Conservation (phyloP, 2,888 invertebrate species). For the Rhingia rostrata region DNA sequence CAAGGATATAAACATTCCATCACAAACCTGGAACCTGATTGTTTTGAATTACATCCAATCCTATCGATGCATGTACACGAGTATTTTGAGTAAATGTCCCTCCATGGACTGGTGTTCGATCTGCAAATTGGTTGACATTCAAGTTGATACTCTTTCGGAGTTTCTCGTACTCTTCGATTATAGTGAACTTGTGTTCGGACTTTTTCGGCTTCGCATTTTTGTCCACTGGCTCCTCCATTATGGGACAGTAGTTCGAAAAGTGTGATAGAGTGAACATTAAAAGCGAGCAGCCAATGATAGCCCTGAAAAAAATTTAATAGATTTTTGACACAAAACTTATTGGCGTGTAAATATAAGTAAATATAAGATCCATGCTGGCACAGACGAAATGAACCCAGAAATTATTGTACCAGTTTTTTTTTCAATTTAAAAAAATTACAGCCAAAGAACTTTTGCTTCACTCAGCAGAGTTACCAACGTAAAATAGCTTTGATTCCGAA, state of each 20-base stretch:
- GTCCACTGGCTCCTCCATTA: slow-evolving; percentile 51
- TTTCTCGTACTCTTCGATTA: slow-evolving; percentile 59
- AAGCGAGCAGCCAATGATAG: slow-evolving; percentile 39
- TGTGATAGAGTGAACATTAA: slow-evolving; percentile 48
- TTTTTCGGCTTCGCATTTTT: slow-evolving; percentile 9
- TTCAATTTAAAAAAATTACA: too few relatives aligned
- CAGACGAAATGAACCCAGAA: too few relatives aligned
- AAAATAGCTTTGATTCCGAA: too few relatives aligned
- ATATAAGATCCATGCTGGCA: too few relatives aligned
- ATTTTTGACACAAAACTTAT: background rate
- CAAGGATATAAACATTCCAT: slow-evolving; percentile 7
- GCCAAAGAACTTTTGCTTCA: too few relatives aligned
- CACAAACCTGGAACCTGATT: slow-evolving; percentile 8
- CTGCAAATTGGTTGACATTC: slow-evolving; percentile 44
- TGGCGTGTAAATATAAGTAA: background rate
- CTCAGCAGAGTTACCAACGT: too few relatives aligned
- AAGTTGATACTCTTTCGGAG: slow-evolving; percentile 47
- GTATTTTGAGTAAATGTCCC: slow-evolving; percentile 40
- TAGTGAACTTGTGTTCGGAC: slow-evolving; percentile 14
- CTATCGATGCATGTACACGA: background rate
- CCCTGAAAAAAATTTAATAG: slow-evolving; percentile 18
- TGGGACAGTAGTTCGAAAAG: slow-evolving; percentile 55
- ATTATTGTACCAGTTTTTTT: too few relatives aligned
- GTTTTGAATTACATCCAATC: slow-evolving; percentile 18
- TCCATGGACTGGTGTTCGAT: slow-evolving; percentile 34